Percentiles rank a stretch among this genome's conserved stretches.
phyloP scores from a whole-genome alignment of 2,113 vertebrate species.

The Balaeniceps rex region DNA sequence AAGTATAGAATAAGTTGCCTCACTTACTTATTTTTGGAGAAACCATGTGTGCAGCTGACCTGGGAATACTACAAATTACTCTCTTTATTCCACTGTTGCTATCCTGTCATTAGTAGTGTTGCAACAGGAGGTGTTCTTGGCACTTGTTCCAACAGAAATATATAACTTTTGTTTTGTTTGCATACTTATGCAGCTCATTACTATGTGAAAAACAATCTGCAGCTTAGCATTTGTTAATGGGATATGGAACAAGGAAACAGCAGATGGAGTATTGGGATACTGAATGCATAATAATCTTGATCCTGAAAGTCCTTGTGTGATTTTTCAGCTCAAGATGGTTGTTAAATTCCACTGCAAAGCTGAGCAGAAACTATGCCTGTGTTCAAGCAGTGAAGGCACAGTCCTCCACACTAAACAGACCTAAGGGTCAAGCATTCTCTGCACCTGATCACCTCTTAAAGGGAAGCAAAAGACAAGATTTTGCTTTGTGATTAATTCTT shows the following conservation, averaged over 20 bases:
- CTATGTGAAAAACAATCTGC: conserved; percentile 60
- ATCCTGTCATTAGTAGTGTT: conserved; percentile 33
- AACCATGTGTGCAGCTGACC: conserved; percentile 28
- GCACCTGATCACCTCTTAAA: background rate
- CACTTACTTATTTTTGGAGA: conserved; percentile 24
- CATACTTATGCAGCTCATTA: conserved; percentile 49
- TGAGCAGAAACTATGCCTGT: background rate
- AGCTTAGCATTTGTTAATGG: conserved; percentile 53
- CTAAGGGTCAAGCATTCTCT: background rate
- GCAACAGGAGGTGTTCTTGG: conserved; percentile 50
- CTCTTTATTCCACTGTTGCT: conserved; percentile 29
- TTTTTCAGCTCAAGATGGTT: conserved; percentile 9
- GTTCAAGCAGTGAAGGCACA: background rate
- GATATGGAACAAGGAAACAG: conserved; percentile 38
- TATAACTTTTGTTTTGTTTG: conserved; percentile 59
- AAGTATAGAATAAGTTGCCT: conserved; percentile 17
- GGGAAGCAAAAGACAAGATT: background rate
- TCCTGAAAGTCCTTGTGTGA: conserved; percentile 12
- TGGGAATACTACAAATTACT: conserved; percentile 40
- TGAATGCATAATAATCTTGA: conserved; percentile 32
- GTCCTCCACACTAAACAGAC: background rate
- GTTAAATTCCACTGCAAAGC: background rate
- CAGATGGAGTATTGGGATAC: conserved; percentile 55
- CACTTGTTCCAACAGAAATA: conserved; percentile 22
- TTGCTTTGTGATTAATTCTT: background rate